A percentile compares a stretch with the other conserved stretches of the same genome.
These are phyloP conservation scores for Myxocyprinus asiaticus DNA, from an alignment of 2,113 vertebrate genomes.

Conservation along the genomic window DNA sequence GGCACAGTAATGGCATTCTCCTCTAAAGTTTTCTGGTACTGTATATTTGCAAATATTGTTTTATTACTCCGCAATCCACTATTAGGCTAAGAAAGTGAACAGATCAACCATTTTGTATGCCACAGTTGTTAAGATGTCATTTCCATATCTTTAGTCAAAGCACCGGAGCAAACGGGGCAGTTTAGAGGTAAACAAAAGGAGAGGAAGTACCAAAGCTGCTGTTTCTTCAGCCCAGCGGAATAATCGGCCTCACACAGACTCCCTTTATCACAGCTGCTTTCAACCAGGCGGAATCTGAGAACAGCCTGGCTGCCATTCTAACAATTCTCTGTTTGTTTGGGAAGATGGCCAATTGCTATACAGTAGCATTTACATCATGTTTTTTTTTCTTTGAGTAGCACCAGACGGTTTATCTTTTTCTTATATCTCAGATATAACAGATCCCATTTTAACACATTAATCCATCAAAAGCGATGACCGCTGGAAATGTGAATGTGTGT, in stretches of 20 bases:
- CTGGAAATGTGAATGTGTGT: slow-evolving; percentile 19
- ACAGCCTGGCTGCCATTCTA: slow-evolving; percentile 7
- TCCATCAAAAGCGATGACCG: slow-evolving; percentile 4
- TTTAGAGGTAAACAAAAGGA: slow-evolving; percentile 34
- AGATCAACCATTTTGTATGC: not conserved
- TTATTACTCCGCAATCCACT: not conserved
- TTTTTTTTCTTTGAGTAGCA: not conserved
- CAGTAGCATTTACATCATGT: not conserved
- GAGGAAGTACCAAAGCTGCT: slow-evolving; percentile 26
- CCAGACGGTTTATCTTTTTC: too few species aligned
- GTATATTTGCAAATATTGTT: slow-evolving; percentile 10
- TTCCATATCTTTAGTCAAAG: slow-evolving; percentile 20
- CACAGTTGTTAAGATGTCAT: not conserved
- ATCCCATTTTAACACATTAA: slow-evolving; percentile 26
- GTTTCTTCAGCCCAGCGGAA: slow-evolving; percentile 37
- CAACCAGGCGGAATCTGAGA: slow-evolving; percentile 26
- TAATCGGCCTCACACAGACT: slow-evolving; percentile 34
- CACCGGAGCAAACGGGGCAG: slow-evolving; percentile 20
- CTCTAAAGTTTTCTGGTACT: too few species aligned
- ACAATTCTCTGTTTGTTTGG: slow-evolving; percentile 30
- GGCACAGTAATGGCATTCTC: too few species aligned
- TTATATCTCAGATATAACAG: too few species aligned
- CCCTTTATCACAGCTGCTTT: slow-evolving; percentile 35
- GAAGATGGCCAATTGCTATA: not conserved
- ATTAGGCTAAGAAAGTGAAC: too few species aligned